Evolutionary conservation across 2,888 invertebrate species (phyloP).

Genomic region (Nymphalis polychloros): DNA sequence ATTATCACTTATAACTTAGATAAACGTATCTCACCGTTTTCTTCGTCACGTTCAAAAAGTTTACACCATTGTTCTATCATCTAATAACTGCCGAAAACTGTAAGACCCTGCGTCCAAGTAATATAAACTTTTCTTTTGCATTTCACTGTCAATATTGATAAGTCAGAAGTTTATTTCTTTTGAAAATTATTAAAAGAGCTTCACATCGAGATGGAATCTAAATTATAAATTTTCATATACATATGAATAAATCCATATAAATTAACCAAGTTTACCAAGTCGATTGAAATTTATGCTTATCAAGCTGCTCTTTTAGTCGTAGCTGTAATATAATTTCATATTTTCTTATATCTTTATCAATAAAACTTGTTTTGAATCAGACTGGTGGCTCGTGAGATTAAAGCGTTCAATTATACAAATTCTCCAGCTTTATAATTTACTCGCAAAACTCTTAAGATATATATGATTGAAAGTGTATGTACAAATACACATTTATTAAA

Average conservation of each 20-base stretch:
- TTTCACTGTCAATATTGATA: conserved; percentile 7
- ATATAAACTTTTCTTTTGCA: conserved; percentile 14
- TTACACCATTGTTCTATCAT: conserved; percentile 15
- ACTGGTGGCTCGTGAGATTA: no score
- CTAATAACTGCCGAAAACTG: conserved; percentile 26
- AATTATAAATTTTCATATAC: not conserved
- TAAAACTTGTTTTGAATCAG: no score
- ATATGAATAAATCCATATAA: not conserved
- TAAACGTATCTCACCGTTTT: not conserved
- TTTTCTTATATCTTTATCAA: no score
- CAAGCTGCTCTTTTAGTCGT: no score
- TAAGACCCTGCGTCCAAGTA: conserved; percentile 10
- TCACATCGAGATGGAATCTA: not conserved
- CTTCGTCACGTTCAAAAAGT: conserved; percentile 16
- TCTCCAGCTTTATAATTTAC: no score
- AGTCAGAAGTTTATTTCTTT: not conserved
- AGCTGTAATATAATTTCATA: no score
- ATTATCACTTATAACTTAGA: not conserved
- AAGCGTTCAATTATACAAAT: no score
- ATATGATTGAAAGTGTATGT: no score
- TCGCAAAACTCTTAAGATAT: no score
- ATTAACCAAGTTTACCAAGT: no score
- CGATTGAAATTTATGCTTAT: no score
- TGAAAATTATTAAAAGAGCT: not conserved
- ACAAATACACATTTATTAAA: no score